Base-by-base conservation (phyloP, 2,888 invertebrate genomes). In the Lathronympha strigana region DNA sequence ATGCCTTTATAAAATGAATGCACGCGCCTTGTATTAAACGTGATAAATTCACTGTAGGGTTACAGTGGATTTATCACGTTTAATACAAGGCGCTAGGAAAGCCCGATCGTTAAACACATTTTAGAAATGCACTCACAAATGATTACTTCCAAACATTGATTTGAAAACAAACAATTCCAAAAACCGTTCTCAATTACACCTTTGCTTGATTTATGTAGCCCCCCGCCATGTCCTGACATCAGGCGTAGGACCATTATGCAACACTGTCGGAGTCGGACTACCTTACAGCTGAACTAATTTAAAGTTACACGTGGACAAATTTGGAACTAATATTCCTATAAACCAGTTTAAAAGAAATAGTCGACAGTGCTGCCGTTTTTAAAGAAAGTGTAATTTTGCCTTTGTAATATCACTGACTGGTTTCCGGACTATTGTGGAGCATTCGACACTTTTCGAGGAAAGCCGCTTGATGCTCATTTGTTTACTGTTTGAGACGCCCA, bases 361-460 rank as follows among this genome's bases (percentile, higher is more conserved):
- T 58, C 9, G 33, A 36, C 38, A 45, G 64, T 64, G 64, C 64
- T 60, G 64, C 58, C 51, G 4, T 11, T 21, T 40, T 17, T n/a
- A 36, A 19, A 2, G 5, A 15, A 38, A 23, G 3, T 53, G 9
- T 15, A 53, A 60, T 17, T 66, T 53, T 53, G 53, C 38, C 1
- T 23, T 61, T 40, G 40, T 53, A 61, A 61, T 61, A 61, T 54
- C 54, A 53, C 82, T 77, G 83, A 76, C 72, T 72, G 76, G 81
- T 85, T 85, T 86, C 85, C 86, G 85, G 84, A 73, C 67, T 67
- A 51, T 69, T 71, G 73, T 75, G 77, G 11, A 45, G 36, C 31
- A 47, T 43, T 72, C 70, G 69, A 68, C 43, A 57, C 58, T 66
- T 69, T 85, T 85, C 84, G 78, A 67, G 74, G 86, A 85, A 85